phyloP scores from a whole-genome alignment of 1,140 invertebrate species.

The Tetragnatha versicolor region DNA sequence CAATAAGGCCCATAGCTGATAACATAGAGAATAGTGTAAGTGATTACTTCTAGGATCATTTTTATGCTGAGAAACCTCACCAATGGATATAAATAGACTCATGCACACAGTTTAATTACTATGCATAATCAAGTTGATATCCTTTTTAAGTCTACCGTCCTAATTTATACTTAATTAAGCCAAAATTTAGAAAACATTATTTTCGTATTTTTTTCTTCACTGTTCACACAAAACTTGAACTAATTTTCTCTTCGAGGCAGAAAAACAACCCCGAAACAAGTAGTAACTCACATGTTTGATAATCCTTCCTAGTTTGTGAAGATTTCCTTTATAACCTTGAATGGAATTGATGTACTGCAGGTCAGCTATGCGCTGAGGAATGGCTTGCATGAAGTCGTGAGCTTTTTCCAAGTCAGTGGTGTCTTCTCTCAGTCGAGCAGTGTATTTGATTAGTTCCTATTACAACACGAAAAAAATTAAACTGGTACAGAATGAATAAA shows the following conservation, averaged over 20 bases:
- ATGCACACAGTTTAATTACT: no score
- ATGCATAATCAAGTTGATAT: no score
- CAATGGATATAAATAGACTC: no score
- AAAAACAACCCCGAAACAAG: no score
- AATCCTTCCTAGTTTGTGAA: conserved; percentile 88
- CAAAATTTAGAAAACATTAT: no score
- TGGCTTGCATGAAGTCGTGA: conserved; percentile 92
- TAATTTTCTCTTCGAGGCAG: no score
- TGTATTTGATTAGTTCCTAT: conserved; percentile 95
- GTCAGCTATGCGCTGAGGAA: conserved; percentile 84
- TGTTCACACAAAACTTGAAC: no score
- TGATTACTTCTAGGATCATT: no score
- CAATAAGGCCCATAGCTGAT: neutral
- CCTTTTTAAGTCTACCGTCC: no score
- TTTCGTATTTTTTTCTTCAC: no score
- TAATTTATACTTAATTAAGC: no score
- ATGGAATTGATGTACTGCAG: conserved; percentile 90
- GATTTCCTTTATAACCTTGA: conserved; percentile 89
- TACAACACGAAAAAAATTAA: neutral
- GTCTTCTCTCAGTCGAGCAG: conserved; percentile 85
- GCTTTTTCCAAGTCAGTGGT: conserved; percentile 89
- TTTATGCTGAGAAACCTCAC: no score
- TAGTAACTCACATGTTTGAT: conserved; percentile 81
- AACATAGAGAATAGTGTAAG: neutral
- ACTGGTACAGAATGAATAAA: neutral